Conservation (phyloP, 2,113 vertebrate genomes). For the Ranitomeya imitator region DNA sequence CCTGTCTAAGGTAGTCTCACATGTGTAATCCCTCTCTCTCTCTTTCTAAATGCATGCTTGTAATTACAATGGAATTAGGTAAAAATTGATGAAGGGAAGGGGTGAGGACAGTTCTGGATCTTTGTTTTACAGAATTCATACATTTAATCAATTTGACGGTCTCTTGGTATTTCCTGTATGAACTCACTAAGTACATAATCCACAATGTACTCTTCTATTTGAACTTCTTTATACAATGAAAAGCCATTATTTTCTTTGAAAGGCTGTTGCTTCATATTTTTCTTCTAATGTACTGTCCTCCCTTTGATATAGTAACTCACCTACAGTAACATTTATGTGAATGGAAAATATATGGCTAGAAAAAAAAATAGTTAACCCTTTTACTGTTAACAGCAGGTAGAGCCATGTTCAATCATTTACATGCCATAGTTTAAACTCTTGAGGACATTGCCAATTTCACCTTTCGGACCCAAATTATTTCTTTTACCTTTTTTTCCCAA, state of each 20-base stretch:
- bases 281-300: slow-evolving; percentile 16
- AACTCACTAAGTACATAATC: slow-evolving; percentile 32
- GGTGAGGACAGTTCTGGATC: slow-evolving; percentile 20
- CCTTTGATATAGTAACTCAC: neutral
- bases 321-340: neutral
- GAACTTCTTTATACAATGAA: slow-evolving; percentile 30
- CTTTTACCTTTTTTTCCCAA: no score
- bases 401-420: neutral
- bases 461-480: neutral
- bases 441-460: neutral
- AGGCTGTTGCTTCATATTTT: slow-evolving; percentile 7
- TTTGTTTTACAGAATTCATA: slow-evolving; percentile 51
- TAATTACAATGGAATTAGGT: slow-evolving; percentile 46
- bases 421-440: neutral
- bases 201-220: slow-evolving; percentile 10
- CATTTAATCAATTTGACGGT: slow-evolving; percentile 24
- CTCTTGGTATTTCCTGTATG: slow-evolving; percentile 42
- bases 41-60: slow-evolving; percentile 31
- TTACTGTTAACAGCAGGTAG: neutral
- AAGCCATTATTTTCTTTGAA: slow-evolving; percentile 34
- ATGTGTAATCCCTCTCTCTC: slow-evolving; percentile 16
- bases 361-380: slow-evolving; percentile 1
- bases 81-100: slow-evolving; percentile 31
- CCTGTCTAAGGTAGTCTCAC: slow-evolving; percentile 11
- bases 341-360: neutral